Percentiles rank a stretch among this genome's conserved stretches.
Evolutionary conservation across 2,888 invertebrate genomes (phyloP).

Genomic region (Scrobipalpa costella): DNA sequence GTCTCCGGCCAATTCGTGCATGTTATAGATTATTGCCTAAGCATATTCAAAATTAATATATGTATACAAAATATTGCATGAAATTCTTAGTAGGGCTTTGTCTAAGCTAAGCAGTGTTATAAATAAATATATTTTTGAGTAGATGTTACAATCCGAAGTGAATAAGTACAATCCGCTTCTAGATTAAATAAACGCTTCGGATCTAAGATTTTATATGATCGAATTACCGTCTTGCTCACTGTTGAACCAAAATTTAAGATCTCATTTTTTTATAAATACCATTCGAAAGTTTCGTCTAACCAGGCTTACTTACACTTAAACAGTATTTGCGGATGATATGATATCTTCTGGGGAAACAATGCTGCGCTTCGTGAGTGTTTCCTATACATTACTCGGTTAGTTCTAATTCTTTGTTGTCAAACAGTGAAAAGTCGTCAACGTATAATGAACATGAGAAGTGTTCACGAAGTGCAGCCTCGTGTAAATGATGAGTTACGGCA

Average conservation of each 20-base stretch:
- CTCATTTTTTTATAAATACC: conserved; percentile 58
- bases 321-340: conserved; percentile 7
- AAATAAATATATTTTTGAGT: conserved; percentile 41
- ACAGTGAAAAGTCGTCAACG: not conserved
- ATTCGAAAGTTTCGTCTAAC: conserved; percentile 17
- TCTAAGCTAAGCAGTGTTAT: conserved; percentile 53
- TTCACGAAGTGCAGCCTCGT: not conserved
- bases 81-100: conserved; percentile 57
- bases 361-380: not conserved
- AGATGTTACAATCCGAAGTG: conserved; percentile 54
- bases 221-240: conserved; percentile 74
- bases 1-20: conserved; percentile 75
- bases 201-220: conserved; percentile 65
- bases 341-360: not conserved
- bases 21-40: conserved; percentile 67
- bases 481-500: not conserved
- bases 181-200: conserved; percentile 53
- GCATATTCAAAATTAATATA: conserved; percentile 59
- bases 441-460: not conserved
- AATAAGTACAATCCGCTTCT: conserved; percentile 71
- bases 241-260: conserved; percentile 76
- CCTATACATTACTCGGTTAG: not conserved
- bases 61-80: conserved; percentile 61
- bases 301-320: conserved; percentile 6
- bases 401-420: not conserved